A percentile compares a stretch with the other conserved stretches of the same genome.
These are phyloP conservation scores for Onychomys arenicola DNA, from an alignment of 2,797 vertebrate species.

Conservation along the genomic window DNA sequence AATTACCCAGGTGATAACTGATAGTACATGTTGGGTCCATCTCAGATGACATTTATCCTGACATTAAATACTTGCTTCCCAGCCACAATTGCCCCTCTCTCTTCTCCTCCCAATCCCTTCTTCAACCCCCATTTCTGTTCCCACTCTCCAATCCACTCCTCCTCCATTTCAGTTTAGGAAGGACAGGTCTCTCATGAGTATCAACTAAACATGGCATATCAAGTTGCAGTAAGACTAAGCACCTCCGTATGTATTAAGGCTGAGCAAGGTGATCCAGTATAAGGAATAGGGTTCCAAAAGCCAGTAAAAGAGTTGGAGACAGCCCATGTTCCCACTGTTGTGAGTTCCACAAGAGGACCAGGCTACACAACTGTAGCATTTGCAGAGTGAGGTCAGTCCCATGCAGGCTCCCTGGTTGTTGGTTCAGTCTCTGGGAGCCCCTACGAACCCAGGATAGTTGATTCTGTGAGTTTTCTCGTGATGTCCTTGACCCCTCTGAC, in stretches of 20 bases:
- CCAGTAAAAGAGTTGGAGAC: background rate
- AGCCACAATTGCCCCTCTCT: background rate
- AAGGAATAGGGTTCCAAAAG: background rate
- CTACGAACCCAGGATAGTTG: background rate
- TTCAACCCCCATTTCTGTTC: no score
- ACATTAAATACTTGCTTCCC: background rate
- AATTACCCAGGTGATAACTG: constrained; percentile 87
- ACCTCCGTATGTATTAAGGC: background rate
- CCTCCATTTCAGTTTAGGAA: background rate
- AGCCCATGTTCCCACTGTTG: background rate
- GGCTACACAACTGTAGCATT: background rate
- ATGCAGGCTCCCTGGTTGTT: background rate
- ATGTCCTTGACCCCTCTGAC: background rate
- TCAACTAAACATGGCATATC: background rate
- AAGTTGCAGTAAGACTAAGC: background rate
- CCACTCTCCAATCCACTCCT: no score
- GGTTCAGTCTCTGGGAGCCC: background rate
- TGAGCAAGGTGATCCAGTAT: background rate
- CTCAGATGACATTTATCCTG: background rate
- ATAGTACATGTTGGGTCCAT: background rate
- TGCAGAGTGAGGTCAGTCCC: background rate
- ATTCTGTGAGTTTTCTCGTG: background rate
- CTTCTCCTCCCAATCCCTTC: background rate
- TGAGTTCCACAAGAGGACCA: background rate
- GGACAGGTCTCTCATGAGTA: background rate